Conservation (phyloP, 2,113 vertebrate species). For the Carlito syrichta region DNA sequence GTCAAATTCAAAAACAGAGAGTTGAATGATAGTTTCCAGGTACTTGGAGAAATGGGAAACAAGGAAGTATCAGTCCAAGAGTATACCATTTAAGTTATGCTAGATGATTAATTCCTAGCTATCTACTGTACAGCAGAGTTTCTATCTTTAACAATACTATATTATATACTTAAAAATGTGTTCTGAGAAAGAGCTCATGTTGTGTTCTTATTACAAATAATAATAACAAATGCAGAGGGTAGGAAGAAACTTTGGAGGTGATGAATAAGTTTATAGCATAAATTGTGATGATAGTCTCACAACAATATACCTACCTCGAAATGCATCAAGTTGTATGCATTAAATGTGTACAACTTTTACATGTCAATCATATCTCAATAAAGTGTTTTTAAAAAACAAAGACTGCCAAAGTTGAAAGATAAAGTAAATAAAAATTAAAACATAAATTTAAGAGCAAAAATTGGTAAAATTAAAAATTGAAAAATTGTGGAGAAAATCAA, state of each 20-base stretch:
- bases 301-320: neutral
- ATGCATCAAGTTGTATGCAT: neutral
- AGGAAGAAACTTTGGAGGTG: neutral
- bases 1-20: neutral
- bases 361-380: neutral
- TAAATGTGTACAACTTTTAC: neutral
- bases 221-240: neutral
- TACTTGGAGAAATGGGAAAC: neutral
- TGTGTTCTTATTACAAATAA: neutral
- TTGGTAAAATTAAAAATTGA: neutral
- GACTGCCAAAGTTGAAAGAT: neutral
- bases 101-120: neutral
- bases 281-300: neutral
- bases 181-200: neutral
- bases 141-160: neutral
- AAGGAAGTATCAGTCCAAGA: neutral
- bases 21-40: neutral
- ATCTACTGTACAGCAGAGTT: neutral
- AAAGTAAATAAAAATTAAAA: neutral
- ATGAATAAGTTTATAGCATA: neutral
- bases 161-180: neutral
- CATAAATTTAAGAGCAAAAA: neutral
- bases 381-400: neutral
- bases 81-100: neutral
- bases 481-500: neutral